phyloP scores from a whole-genome alignment of 2,888 invertebrate species.

The Drosophila monieri region DNA sequence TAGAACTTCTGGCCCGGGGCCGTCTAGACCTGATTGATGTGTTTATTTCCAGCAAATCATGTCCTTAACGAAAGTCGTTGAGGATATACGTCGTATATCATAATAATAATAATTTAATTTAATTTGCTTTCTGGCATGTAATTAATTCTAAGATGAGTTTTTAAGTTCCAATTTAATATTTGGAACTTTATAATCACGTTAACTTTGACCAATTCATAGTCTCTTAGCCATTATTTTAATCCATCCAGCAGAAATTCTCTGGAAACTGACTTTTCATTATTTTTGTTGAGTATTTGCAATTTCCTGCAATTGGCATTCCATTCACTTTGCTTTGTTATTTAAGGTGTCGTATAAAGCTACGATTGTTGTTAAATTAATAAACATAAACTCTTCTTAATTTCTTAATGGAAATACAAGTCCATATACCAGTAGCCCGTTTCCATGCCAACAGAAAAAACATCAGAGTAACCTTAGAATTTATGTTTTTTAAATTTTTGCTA shows the following conservation, averaged over 20 bases:
- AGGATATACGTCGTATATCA: slow-evolving; percentile 9
- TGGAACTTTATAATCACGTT: background rate
- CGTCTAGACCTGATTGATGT: slow-evolving; percentile 24
- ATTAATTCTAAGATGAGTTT: background rate
- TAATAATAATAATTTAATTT: background rate
- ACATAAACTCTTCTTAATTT: background rate
- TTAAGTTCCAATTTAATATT: no score
- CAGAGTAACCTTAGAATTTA: background rate
- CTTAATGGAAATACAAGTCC: background rate
- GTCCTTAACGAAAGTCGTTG: slow-evolving; percentile 16
- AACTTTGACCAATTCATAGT: background rate
- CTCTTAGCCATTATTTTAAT: background rate
- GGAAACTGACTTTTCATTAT: slow-evolving; percentile 7
- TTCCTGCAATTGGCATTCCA: slow-evolving; percentile 2
- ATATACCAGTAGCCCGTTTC: background rate
- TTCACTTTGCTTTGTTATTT: background rate
- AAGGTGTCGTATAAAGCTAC: background rate
- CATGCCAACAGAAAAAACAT: background rate
- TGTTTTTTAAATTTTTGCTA: background rate
- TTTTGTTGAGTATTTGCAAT: slow-evolving; percentile 5
- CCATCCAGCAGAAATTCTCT: slow-evolving; percentile 1
- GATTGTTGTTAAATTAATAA: background rate
- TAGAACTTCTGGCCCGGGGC: slow-evolving; percentile 1
- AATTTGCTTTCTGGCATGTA: background rate
- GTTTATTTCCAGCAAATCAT: slow-evolving; percentile 6